Evolutionary conservation across 2,797 vertebrate species (phyloP), one percentile per base, ranked within the genome.

Genomic region (Fistularia tabacaria): DNA sequence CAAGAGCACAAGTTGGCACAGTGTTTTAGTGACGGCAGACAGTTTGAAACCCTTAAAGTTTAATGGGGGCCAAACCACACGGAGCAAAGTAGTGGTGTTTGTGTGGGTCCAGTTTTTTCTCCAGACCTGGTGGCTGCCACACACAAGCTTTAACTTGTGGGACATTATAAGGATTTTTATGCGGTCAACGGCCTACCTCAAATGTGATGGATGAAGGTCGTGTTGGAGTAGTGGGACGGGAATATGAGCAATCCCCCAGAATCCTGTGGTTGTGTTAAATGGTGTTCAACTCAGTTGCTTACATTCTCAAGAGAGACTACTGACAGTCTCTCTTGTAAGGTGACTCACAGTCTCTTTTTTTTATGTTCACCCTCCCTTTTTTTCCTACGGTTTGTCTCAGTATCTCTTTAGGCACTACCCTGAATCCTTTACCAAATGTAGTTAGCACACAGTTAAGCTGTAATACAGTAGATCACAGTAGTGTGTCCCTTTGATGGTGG

Each of bases 11-110:
- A 74, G 85, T 79, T 74, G 58, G 36, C 57, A 73, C 78, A 72
- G 82, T 86, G 87, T 86, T 80, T 83, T 67, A 69, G 65, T 74
- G 83, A 71, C 40, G 57, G 65, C 54, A 50, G 71, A 80, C 82
- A 77, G 84, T 71, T 74, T 10, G 13, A 62, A 75, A 58, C 48
- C 55, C 78, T 87, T 83, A 84, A 86, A 85, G 78, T 86, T 86
- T 84, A 82, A 87, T 85, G 71, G 79, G 51, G 69, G 65, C 49
- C 77, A 68, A 9, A 44, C 74, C 60, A 7, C 74, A 64, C 73
- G 79, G 66, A 74, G 66, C 14, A 12, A 55, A 48, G 55, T 13
- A 45, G 57, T 2, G 37, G 45, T 43, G 3, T 58, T 58, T 57
- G 65, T 39, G 57, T 45, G 59, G 15, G 47, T 55, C 36, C 55